These are phyloP conservation scores for Phocoena sinus DNA, from an alignment of 2,113 vertebrate species.

Conservation along the genomic window DNA sequence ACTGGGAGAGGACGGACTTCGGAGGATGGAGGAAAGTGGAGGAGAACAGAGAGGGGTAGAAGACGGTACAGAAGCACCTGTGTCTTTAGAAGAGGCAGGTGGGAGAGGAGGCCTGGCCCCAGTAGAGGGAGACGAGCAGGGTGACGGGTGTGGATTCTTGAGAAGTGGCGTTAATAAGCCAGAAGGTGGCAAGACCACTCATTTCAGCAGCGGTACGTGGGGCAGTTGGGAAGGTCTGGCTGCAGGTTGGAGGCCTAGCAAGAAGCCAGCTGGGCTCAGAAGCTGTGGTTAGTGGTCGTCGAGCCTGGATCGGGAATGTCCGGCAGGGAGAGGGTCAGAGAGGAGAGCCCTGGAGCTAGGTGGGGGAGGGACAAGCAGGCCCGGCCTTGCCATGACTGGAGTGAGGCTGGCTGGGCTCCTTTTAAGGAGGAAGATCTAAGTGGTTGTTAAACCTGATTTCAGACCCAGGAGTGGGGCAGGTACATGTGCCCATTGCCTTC, in stretches of 20 bases:
- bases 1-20: not conserved
- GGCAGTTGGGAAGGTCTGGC: not conserved
- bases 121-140: not conserved
- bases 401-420: not conserved
- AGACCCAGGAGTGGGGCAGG: constrained; percentile 9
- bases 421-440: constrained; percentile 61
- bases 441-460: constrained; percentile 2
- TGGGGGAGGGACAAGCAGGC: not conserved
- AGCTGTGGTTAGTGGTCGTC: not conserved
- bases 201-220: rapidly evolving
- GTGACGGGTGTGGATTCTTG: not conserved
- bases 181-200: not conserved
- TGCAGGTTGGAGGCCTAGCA: not conserved
- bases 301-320: not conserved
- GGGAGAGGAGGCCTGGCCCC: not conserved
- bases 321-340: not conserved
- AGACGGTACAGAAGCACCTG: not conserved
- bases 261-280: not conserved
- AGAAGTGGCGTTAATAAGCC: not conserved
- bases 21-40: not conserved
- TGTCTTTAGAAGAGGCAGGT: not conserved
- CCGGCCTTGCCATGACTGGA: not conserved
- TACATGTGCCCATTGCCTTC: not conserved
- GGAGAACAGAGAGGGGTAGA: not conserved
- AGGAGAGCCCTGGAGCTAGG: not conserved